These are phyloP conservation scores for Malurus splendens DNA, from an alignment of 2,797 vertebrate genomes.

Conservation along the genomic window DNA sequence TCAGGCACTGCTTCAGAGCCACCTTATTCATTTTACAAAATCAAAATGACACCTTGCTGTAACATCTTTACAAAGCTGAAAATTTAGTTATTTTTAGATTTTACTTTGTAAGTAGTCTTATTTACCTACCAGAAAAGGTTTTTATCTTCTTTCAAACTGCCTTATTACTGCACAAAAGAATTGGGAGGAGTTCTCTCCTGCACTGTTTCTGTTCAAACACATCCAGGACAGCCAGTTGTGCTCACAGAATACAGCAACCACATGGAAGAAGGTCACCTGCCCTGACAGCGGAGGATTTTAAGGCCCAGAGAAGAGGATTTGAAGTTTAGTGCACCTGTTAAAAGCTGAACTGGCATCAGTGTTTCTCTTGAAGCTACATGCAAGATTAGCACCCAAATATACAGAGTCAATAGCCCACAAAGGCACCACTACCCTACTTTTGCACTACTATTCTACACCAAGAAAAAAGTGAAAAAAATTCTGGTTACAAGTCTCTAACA, in stretches of 20 bases:
- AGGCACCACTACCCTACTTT: background rate
- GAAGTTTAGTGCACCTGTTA: background rate
- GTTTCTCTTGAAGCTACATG: background rate
- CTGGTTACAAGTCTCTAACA: background rate
- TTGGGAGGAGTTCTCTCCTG: background rate
- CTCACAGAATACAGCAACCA: background rate
- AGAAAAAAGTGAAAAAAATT: background rate
- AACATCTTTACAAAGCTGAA: background rate
- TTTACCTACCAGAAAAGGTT: background rate
- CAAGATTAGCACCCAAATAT: background rate
- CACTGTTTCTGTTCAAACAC: background rate
- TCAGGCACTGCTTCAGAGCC: background rate
- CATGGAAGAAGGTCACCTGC: fast-evolving
- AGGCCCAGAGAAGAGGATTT: background rate
- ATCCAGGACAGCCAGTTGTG: background rate
- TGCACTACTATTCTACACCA: background rate
- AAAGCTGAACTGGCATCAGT: background rate
- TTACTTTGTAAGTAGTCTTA: background rate
- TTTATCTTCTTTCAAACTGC: background rate
- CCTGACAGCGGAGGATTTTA: background rate
- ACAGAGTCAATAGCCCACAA: background rate
- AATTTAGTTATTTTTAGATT: background rate
- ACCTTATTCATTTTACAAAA: background rate
- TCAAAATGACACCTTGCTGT: background rate
- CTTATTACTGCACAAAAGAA: background rate